Evolutionary conservation across 64 coral and sea anemone genomes (phyloP), one percentile per base, ranked within the genome.

Genomic region (Catalaphyllia jardinei): DNA sequence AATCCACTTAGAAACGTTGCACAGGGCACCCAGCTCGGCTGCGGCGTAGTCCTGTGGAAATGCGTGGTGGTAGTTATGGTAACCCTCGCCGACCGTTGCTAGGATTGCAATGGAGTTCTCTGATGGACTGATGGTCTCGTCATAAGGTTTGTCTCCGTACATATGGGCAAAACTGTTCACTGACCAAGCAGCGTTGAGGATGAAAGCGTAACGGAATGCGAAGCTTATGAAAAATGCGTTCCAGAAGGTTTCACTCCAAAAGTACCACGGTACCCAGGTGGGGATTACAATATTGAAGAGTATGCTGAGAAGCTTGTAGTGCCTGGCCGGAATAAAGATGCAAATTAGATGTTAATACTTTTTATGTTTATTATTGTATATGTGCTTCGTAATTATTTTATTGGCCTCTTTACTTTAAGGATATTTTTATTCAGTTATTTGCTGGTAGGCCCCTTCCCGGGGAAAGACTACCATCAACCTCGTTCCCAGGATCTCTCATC

Each of bases 51-150:
- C 93, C 10, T 90, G 88, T 9, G 93, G 93, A 62, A 94, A 94
- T 1, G 84, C 83, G 35, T 95, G 94, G 65, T 95, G 94, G 38
- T 83, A 95, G 77, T 95, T 95, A 31, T 94, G 92, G 49, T 39
- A 94, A 12, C 92, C 92, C 27, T 94, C 92, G 6, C 92, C 92
- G 0, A 62, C 22, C 10, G 71, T 60, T 19, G 71, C 8, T 22
- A 86, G 5, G 11, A 42, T 78, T 65, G 84, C 92, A 20, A 76
- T 39, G 9, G 29, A 0, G 74, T 83, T 94, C 60, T 94, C 88
- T 4, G 92, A 24, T 30, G 92, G 81, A 55, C 39, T 74, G 15
- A 94, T 94, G 27, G 61, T 63, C 49, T 76, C 46, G 74, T 94
- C 92, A 22, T 94, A 94, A 22, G 92, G 92, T 29, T 76, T 90